Evolutionary conservation across 2,797 vertebrate genomes (phyloP), one percentile per base, ranked within the genome.

Genomic region (Eutrigla gurnardus): DNA sequence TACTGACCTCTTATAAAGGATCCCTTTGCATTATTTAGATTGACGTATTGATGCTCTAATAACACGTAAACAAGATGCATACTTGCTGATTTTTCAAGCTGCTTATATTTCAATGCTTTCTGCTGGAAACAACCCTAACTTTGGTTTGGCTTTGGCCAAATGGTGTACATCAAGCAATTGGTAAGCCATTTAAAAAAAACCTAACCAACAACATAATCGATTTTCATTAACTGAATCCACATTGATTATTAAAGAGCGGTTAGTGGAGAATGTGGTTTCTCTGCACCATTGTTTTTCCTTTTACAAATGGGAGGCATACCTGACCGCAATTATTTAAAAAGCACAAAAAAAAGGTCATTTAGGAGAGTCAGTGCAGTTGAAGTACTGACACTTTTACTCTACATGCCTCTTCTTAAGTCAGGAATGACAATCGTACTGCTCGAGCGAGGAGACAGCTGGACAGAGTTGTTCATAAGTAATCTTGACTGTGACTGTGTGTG

Each of bases 1-100:
- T 18, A 11, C 49, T 52, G 47, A 72, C 64, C 39, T 47, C 32
- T 53, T 40, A 14, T 47, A 71, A 60, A 67, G 13, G 4, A 70
- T 25, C 55, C 18, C 39, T 17, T 42, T 14, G 36, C 32, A 50
- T 45, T 32, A 74, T 42, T 70, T 55, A 65, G 17, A 8, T 59
- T 35, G 47, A 32, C 52, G 50, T 57, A n/a, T 54, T 37, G 49
- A 52, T 32, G 32, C 17, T 49, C 5, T 8, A 39, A 36, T 45
- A 25, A 37, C n/a, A 13, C 52, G 47, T 53, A 62, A 68, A 47
- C 17, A 65, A 50, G 40, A 9, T 35, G 57, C 47, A 49, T 2
- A 15, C 33, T 65, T 52, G 25, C n/a, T 43, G 4, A 4, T 57
- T 64, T 14, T 43, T 43, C 1, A 35, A n/a, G 36, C 3, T 14